phyloP scores from a whole-genome alignment of 2,113 vertebrate species.

The Calyptomena viridis region DNA sequence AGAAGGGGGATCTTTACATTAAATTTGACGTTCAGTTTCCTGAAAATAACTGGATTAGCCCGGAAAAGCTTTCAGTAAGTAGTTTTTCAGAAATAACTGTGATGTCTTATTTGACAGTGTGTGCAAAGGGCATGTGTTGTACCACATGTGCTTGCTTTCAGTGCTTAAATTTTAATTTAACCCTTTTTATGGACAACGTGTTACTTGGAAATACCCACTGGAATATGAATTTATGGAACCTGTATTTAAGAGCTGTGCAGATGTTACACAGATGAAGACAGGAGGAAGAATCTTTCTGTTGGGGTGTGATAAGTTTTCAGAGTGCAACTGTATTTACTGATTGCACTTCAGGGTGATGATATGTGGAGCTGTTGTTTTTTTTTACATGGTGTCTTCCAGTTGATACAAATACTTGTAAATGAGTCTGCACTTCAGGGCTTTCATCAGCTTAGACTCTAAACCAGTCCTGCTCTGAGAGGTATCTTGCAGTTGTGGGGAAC shows the following conservation, averaged over 20 bases:
- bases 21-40: conserved; percentile 98
- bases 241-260: neutral
- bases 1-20: conserved; percentile 96
- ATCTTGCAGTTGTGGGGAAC: neutral
- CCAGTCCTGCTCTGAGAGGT: neutral
- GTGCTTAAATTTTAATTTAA: neutral
- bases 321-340: neutral
- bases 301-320: neutral
- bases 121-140: neutral
- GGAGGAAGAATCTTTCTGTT: neutral
- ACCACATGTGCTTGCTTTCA: neutral
- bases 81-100: neutral
- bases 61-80: conserved; percentile 96
- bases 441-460: neutral
- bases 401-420: neutral
- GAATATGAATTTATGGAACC: neutral
- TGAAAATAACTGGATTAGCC: conserved; percentile 97
- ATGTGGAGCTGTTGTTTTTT: neutral
- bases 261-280: neutral
- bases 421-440: neutral
- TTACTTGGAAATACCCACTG: neutral
- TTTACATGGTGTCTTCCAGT: neutral
- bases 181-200: neutral
- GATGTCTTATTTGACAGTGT: neutral
- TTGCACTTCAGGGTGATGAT: neutral